phyloP scores from a whole-genome alignment of 2,888 invertebrate genomes.

The Chrysolina americana region DNA sequence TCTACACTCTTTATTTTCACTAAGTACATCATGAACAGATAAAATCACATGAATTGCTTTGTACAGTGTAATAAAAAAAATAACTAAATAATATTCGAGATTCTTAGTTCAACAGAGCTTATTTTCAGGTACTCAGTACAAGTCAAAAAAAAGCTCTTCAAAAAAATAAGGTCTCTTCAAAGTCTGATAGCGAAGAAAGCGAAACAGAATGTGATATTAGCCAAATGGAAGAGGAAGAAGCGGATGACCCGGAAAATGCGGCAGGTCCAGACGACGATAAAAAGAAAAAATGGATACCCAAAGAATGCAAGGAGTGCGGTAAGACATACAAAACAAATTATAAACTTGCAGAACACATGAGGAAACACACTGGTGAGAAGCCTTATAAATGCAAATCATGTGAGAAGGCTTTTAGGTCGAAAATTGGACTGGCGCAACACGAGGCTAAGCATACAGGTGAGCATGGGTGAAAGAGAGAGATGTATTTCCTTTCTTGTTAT shows the following conservation, averaged over 20 bases:
- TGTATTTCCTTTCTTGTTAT: too few species aligned
- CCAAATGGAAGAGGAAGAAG: conserved; percentile 50
- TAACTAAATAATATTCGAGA: neutral
- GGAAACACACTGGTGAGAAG: conserved; percentile 75
- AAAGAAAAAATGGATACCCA: conserved; percentile 67
- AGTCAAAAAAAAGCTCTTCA: conserved; percentile 48
- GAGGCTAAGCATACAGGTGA: conserved; percentile 74
- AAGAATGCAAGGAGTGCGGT: conserved; percentile 73
- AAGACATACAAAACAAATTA: conserved; percentile 75
- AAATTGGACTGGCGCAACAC: conserved; percentile 75
- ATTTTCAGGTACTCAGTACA: conserved; percentile 32
- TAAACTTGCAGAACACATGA: conserved; percentile 74
- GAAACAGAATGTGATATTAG: conserved; percentile 53
- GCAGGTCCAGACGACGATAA: conserved; percentile 29
- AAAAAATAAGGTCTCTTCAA: conserved; percentile 47
- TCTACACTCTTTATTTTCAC: too few species aligned
- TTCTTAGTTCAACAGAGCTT: neutral
- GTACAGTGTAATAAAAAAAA: too few species aligned
- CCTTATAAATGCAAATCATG: conserved; percentile 74
- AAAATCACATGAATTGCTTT: too few species aligned
- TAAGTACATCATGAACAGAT: too few species aligned
- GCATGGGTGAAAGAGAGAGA: neutral
- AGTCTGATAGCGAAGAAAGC: conserved; percentile 53
- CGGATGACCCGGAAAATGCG: conserved; percentile 43
- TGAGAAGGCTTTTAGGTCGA: conserved; percentile 75